phyloP scores from a whole-genome alignment of 2,113 vertebrate species.

The Thunnus maccoyii region DNA sequence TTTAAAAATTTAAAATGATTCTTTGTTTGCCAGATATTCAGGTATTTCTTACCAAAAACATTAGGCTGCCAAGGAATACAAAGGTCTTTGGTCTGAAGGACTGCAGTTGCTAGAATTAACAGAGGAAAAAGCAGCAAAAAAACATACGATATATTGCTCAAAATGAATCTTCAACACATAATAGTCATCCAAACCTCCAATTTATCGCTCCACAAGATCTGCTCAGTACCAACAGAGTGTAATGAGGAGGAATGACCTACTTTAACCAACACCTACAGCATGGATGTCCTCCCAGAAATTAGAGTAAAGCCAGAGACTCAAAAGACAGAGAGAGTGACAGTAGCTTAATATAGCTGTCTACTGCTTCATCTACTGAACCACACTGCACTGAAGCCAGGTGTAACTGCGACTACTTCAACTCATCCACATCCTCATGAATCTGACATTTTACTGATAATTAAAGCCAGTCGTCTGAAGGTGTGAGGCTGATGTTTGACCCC shows the following conservation, averaged over 20 bases:
- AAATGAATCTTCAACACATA: slow-evolving; percentile 15
- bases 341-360: slow-evolving; percentile 15
- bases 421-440: neutral
- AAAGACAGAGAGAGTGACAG: neutral
- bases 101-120: neutral
- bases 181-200: slow-evolving; percentile 23
- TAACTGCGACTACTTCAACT: slow-evolving; percentile 4
- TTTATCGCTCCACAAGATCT: slow-evolving; percentile 35
- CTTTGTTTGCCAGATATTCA: neutral
- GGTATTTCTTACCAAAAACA: neutral
- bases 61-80: neutral
- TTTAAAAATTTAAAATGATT: neutral
- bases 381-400: neutral
- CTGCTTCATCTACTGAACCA: neutral
- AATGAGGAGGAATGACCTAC: slow-evolving; percentile 65
- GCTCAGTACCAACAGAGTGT: slow-evolving; percentile 32
- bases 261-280: slow-evolving; percentile 51
- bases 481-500: neutral
- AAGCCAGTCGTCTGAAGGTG: slow-evolving; percentile 19
- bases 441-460: slow-evolving; percentile 47
- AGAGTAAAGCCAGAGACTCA: neutral
- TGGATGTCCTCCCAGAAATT: slow-evolving; percentile 12
- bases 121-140: neutral
- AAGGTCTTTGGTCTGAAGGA: neutral
- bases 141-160: neutral